A percentile compares a stretch with the other conserved stretches of the same genome.
These are phyloP conservation scores for Lota lota DNA, from an alignment of 2,113 vertebrate genomes.

Conservation along the genomic window DNA sequence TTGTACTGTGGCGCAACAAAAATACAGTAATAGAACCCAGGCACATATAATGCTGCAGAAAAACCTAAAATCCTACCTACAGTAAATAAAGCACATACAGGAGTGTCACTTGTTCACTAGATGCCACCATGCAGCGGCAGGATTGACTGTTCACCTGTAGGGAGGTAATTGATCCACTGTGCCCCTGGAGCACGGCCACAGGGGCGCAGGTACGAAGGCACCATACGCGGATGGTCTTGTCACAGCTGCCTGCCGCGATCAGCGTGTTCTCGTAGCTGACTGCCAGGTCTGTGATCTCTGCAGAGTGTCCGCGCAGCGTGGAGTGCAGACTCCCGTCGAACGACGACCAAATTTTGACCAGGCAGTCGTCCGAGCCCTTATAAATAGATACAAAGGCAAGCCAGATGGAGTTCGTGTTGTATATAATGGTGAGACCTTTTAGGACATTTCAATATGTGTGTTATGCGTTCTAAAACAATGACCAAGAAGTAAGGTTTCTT, in stretches of 20 bases:
- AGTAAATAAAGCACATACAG: not conserved
- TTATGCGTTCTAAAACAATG: too few relatives aligned
- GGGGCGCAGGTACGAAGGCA: conserved; percentile 96
- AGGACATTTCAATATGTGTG: too few relatives aligned
- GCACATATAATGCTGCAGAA: too few relatives aligned
- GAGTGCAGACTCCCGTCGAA: conserved; percentile 91
- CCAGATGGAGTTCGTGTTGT: not conserved
- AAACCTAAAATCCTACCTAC: too few relatives aligned
- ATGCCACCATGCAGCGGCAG: not conserved
- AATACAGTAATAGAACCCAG: too few relatives aligned
- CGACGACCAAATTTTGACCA: conserved; percentile 98
- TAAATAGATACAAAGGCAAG: conserved; percentile 10
- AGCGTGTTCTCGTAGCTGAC: conserved; percentile 97
- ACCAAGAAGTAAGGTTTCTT: too few relatives aligned
- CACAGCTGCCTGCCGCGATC: conserved; percentile 96
- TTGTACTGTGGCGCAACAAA: too few relatives aligned
- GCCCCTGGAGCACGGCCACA: conserved; percentile 92
- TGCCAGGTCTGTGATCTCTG: conserved; percentile 96
- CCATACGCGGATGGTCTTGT: conserved; percentile 96
- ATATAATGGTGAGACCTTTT: too few relatives aligned
- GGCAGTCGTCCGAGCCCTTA: conserved; percentile 95
- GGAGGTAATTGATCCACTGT: conserved; percentile 95
- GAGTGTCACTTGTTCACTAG: not conserved
- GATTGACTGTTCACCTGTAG: conserved; percentile 78
- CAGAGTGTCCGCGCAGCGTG: conserved; percentile 91